Percentiles rank a stretch among this genome's conserved stretches.
phyloP scores from a whole-genome alignment of 1,140 invertebrate genomes.

The Aphaenogaster rudis region DNA sequence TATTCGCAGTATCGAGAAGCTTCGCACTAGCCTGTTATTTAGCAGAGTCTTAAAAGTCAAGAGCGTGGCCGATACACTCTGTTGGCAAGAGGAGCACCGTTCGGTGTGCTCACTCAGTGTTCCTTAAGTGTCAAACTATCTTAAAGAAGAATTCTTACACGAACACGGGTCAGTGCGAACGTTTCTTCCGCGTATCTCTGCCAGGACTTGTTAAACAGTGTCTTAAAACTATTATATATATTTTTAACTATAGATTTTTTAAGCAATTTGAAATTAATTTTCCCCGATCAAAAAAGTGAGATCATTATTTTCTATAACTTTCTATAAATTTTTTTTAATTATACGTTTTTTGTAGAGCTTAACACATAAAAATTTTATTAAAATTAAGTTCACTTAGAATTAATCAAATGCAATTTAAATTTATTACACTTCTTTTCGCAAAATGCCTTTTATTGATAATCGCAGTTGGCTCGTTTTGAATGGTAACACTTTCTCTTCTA shows the following conservation, averaged over 20 bases:
- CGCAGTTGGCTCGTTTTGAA: not conserved
- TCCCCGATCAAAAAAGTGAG: not conserved
- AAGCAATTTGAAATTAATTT: not conserved
- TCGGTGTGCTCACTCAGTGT: constrained; percentile 47
- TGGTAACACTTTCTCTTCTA: not conserved
- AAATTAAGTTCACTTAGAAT: not conserved
- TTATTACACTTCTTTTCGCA: not conserved
- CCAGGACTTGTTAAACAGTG: not conserved
- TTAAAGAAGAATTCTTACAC: constrained; percentile 37
- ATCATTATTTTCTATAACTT: not conserved
- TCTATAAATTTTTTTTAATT: not conserved
- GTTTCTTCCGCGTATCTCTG: constrained; percentile 30
- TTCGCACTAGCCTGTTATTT: constrained; percentile 67
- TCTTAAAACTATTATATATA: not conserved
- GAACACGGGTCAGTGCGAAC: constrained; percentile 41
- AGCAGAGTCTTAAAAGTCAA: constrained; percentile 76
- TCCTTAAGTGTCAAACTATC: constrained; percentile 67
- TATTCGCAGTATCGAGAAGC: constrained; percentile 51
- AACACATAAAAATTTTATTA: not conserved
- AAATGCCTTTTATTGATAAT: not conserved
- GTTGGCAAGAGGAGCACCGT: constrained; percentile 78
- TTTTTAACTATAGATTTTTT: not conserved
- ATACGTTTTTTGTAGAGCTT: not conserved
- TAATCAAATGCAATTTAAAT: not conserved
- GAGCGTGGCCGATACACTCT: constrained; percentile 79